Evolutionary conservation across 2,888 invertebrate genomes (phyloP).

Genomic region (Chrysolina oricalcia): DNA sequence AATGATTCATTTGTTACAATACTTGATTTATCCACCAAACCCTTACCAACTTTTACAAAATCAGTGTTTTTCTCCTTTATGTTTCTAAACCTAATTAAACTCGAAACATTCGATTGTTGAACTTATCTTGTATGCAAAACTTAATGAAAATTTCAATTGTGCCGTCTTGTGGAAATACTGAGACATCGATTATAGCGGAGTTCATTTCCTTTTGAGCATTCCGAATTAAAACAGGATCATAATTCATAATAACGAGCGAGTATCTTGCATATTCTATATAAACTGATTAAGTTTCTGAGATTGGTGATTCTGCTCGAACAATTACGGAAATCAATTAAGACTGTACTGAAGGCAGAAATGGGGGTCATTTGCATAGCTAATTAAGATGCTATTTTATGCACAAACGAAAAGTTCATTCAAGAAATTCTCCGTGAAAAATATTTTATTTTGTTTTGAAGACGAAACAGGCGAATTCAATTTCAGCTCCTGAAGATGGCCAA

Average conservation of each 20-base stretch:
- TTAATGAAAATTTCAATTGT: not conserved
- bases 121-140: not conserved
- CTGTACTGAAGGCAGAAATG: constrained; percentile 11
- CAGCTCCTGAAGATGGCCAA: too few species aligned
- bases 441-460: not conserved
- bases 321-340: constrained; percentile 19
- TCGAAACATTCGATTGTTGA: not conserved
- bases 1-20: too few species aligned
- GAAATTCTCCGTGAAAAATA: not conserved
- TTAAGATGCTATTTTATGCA: constrained; percentile 6
- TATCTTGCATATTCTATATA: constrained; percentile 31
- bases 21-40: too few species aligned
- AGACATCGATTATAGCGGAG: constrained; percentile 3
- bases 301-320: constrained; percentile 26
- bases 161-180: not conserved
- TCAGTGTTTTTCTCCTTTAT: not conserved
- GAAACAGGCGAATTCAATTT: not conserved
- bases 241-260: constrained; percentile 16
- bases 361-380: constrained; percentile 11
- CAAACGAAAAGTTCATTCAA: not conserved
- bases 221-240: constrained; percentile 10
- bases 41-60: too few species aligned
- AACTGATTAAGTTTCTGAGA: constrained; percentile 16
- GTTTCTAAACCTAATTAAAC: not conserved
- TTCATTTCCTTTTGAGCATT: constrained; percentile 5